Evolutionary conservation across 2,113 vertebrate species (phyloP).

Genomic region (Ellobius talpinus): DNA sequence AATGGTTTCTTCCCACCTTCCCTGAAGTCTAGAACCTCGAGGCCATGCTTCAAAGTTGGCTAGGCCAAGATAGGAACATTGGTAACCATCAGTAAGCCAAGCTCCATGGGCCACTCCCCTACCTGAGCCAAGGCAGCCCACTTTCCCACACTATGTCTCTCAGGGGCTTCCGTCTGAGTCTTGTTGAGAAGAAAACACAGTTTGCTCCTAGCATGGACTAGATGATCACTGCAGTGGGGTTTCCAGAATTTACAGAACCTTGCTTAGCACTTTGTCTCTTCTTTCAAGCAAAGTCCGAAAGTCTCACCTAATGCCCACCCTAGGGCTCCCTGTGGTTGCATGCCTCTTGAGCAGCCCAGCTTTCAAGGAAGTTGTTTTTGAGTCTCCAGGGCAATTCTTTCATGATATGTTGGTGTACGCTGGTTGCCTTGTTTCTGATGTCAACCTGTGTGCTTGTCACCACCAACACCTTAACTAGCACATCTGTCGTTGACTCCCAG

Average conservation of each 20-base stretch:
- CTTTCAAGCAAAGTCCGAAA: not conserved
- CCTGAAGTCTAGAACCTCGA: not conserved
- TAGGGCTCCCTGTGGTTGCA: not conserved
- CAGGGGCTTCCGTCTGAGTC: not conserved
- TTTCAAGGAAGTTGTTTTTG: not conserved
- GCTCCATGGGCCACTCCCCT: not conserved
- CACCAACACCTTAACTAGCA: not conserved
- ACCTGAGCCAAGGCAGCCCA: not conserved
- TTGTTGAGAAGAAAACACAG: not conserved
- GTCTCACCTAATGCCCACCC: not conserved
- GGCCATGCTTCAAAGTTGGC: not conserved
- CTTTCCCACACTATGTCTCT: too few relatives aligned
- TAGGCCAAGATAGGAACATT: not conserved
- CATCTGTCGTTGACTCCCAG: too few relatives aligned
- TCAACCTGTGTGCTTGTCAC: not conserved
- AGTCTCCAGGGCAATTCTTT: not conserved
- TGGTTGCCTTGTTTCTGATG: not conserved
- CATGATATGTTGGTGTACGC: not conserved
- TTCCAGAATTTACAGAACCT: not conserved
- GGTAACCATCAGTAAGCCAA: not conserved
- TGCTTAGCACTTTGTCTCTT: not conserved
- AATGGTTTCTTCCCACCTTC: not conserved
- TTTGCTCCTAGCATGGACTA: fast-evolving
- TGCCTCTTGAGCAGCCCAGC: not conserved
- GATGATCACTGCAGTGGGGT: not conserved